Evolutionary conservation across 2,888 invertebrate species (phyloP).

Genomic region (Nowickia ferox): DNA sequence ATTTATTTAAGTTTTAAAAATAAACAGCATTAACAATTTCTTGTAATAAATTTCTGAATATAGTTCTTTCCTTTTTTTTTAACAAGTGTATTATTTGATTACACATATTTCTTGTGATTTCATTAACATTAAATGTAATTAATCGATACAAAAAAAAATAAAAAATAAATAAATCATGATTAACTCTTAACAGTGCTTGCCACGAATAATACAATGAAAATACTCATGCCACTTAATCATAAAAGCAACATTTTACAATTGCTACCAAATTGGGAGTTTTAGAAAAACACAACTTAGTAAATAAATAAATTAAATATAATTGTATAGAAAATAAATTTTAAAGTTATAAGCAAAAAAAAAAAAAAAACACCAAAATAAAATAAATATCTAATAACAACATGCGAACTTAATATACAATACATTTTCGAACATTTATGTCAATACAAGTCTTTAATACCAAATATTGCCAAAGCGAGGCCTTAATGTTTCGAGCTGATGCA

Average conservation of each 20-base stretch:
- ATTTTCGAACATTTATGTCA: conserved; percentile 63
- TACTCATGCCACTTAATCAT: conserved; percentile 56
- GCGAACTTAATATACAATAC: not conserved
- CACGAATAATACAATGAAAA: conserved; percentile 32
- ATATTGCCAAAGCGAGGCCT: conserved; percentile 51
- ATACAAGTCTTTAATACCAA: conserved; percentile 56
- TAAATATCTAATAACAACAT: conserved; percentile 37
- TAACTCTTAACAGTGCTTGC: conserved; percentile 17
- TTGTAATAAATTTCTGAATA: conserved; percentile 31
- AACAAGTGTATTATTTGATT: conserved; percentile 10
- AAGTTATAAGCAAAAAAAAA: conserved; percentile 28
- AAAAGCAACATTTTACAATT: conserved; percentile 49
- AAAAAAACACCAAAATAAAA: conserved; percentile 39
- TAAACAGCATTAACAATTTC: conserved; percentile 20
- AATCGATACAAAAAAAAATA: not conserved
- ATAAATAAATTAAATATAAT: conserved; percentile 48
- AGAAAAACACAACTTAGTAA: conserved; percentile 47
- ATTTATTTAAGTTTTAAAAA: conserved; percentile 62
- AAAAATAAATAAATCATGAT: conserved; percentile 32
- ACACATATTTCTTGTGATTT: conserved; percentile 16
- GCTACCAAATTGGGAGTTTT: conserved; percentile 55
- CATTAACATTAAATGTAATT: conserved; percentile 32
- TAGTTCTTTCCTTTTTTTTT: not conserved
- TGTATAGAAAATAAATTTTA: conserved; percentile 16
- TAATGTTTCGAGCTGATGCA: not conserved